phyloP scores from a whole-genome alignment of 2,797 vertebrate genomes.

The Microchirus variegatus region DNA sequence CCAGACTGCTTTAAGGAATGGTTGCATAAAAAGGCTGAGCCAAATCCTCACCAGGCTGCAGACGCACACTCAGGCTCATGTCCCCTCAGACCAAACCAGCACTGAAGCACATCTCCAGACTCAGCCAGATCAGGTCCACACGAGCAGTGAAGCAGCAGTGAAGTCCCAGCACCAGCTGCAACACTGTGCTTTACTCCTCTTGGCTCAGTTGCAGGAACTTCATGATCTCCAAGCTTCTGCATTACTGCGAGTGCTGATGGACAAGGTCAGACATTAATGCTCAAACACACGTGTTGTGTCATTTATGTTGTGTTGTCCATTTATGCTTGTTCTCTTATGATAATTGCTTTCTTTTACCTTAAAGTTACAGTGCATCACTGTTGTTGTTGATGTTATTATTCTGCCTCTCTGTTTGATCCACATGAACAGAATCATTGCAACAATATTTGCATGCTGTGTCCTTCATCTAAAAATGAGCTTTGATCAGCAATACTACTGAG shows the following conservation, averaged over 20 bases:
- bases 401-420: too few relatives aligned
- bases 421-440: too few relatives aligned
- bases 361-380: too few relatives aligned
- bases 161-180: slow-evolving; percentile 42
- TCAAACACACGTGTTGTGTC: background rate
- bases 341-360: too few relatives aligned
- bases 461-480: too few relatives aligned
- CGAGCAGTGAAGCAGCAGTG: background rate
- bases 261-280: slow-evolving; percentile 56
- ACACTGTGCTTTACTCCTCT: slow-evolving; percentile 62
- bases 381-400: too few relatives aligned
- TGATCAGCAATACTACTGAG: too few relatives aligned
- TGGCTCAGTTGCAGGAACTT: slow-evolving; percentile 68
- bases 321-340: too few relatives aligned
- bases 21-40: slow-evolving; percentile 67
- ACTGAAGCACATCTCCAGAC: background rate
- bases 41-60: slow-evolving; percentile 58
- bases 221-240: slow-evolving; percentile 71
- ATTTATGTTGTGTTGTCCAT: background rate
- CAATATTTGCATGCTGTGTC: too few relatives aligned
- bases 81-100: slow-evolving; percentile 12
- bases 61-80: slow-evolving; percentile 13
- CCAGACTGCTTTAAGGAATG: slow-evolving; percentile 48
- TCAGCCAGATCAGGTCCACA: slow-evolving; percentile 16
- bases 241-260: slow-evolving; percentile 55